These are phyloP conservation scores for Lasioglossum calceatum DNA, from an alignment of 2,888 invertebrate species.

Conservation along the genomic window DNA sequence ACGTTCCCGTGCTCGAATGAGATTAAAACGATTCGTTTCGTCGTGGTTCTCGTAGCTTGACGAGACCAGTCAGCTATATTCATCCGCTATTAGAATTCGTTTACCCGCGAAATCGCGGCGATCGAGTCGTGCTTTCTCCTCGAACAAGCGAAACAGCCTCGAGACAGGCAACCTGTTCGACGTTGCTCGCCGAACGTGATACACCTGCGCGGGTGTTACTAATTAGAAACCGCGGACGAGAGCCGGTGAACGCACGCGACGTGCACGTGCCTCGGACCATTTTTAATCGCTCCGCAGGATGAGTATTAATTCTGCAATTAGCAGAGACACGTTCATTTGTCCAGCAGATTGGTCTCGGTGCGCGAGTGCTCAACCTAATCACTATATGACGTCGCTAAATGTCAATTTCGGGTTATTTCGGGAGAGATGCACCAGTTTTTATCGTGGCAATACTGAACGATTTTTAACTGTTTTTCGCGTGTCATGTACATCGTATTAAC, in stretches of 20 bases:
- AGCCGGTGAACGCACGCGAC: constrained; percentile 33
- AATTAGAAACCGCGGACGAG: constrained; percentile 62
- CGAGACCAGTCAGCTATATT: constrained; percentile 29
- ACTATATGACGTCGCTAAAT: background rate
- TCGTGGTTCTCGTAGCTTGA: background rate
- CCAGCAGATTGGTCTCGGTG: background rate
- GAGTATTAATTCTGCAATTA: background rate
- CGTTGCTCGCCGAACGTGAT: constrained; percentile 62
- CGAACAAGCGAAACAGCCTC: constrained; percentile 51
- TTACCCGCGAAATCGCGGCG: constrained; percentile 57
- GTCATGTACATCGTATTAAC: too few species aligned
- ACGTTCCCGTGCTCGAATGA: constrained; percentile 6
- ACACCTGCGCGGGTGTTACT: constrained; percentile 69
- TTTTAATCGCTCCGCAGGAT: constrained; percentile 30
- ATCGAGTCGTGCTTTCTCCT: constrained; percentile 64
- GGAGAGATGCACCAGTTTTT: too few species aligned
- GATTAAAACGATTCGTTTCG: constrained; percentile 21
- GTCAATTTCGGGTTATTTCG: background rate
- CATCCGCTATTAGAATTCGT: constrained; percentile 56
- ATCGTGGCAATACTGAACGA: too few species aligned
- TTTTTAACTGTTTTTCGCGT: too few species aligned
- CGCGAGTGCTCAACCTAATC: background rate
- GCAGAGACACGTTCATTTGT: background rate
- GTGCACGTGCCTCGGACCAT: constrained; percentile 27
- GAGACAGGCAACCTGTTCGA: constrained; percentile 68